Evolutionary conservation across 2,797 vertebrate genomes (phyloP), one percentile per base, ranked within the genome.

Genomic region (Labeo calbasu): DNA sequence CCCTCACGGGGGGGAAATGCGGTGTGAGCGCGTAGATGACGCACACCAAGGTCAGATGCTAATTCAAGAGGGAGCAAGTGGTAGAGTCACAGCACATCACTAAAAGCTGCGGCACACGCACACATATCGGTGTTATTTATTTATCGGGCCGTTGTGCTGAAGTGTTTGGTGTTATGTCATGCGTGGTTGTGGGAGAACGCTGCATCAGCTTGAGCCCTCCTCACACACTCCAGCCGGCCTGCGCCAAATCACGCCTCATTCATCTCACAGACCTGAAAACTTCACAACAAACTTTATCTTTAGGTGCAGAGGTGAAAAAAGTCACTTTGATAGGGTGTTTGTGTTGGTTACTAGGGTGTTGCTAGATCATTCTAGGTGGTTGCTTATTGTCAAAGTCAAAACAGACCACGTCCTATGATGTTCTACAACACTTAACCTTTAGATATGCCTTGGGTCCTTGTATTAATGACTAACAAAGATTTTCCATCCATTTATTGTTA

Each of bases 41-140:
- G 69, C 57, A 68, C 70, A 53, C 80, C 85, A 89, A 90, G 88
- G 88, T 90, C 87, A 86, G 71, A 85, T 88, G 85, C 87, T 89
- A 86, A 89, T 88, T 79, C 79, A 83, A 79, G 76, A 84, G 66
- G 53, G 61, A 85, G 76, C 21, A 66, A 85, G 76, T 61, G 82
- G 14, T 81, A 61, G 28, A 76, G 85, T 86, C 69, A 72, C 68
- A 83, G 53, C 85, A 71, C 53, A 76, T 48, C 82, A 21, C 86
- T 63, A 59, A 69, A 69, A 77, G 76, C 70, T 85, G 83, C 5
- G 25, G 77, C 25, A 23, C 43, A 57, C 10, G 10, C 55, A 57
- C 23, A 63, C 32, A 68, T 40, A 71, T 14, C 1, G 25, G 12
- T 53, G 75, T 72, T 77, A 32, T 85, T 69, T 68, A 55, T 68